A percentile compares a stretch with the other conserved stretches of the same genome.
These are phyloP conservation scores for Diaphora mendica DNA, from an alignment of 2,888 invertebrate species.

Conservation along the genomic window DNA sequence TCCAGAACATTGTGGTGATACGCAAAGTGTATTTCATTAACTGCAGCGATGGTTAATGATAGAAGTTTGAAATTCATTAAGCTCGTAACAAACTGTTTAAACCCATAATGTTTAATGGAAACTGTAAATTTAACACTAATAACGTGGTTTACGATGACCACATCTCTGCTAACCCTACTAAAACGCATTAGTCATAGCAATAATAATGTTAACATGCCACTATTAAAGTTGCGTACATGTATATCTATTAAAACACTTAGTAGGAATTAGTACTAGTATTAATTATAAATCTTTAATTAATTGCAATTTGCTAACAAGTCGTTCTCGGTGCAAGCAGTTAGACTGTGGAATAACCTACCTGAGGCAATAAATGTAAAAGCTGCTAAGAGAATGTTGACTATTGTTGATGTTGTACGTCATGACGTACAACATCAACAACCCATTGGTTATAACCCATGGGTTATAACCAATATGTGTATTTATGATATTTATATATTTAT, in stretches of 20 bases:
- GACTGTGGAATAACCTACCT: no score
- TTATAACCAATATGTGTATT: no score
- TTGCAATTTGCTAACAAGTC: no score
- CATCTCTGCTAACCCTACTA: slow-evolving; percentile 44
- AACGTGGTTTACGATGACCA: slow-evolving; percentile 69
- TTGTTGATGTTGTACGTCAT: no score
- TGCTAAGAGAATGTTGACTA: no score
- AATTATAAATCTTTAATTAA: no score
- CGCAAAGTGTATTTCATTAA: slow-evolving; percentile 70
- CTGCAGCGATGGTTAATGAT: slow-evolving; percentile 72
- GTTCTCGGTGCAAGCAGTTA: no score
- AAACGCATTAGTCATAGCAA: slow-evolving; percentile 50
- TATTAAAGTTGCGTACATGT: slow-evolving; percentile 3
- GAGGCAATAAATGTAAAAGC: no score
- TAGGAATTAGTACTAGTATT: background rate
- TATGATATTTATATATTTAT: no score
- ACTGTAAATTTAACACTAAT: slow-evolving; percentile 76
- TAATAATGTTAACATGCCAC: slow-evolving; percentile 53
- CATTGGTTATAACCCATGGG: no score
- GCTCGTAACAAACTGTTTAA: slow-evolving; percentile 71
- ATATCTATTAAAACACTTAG: background rate
- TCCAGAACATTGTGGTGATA: slow-evolving; percentile 37
- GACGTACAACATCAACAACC: no score
- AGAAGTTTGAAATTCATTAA: slow-evolving; percentile 79
- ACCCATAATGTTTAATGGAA: slow-evolving; percentile 73